phyloP scores from a whole-genome alignment of 2,888 invertebrate genomes.

The Ophioninae sp. region DNA sequence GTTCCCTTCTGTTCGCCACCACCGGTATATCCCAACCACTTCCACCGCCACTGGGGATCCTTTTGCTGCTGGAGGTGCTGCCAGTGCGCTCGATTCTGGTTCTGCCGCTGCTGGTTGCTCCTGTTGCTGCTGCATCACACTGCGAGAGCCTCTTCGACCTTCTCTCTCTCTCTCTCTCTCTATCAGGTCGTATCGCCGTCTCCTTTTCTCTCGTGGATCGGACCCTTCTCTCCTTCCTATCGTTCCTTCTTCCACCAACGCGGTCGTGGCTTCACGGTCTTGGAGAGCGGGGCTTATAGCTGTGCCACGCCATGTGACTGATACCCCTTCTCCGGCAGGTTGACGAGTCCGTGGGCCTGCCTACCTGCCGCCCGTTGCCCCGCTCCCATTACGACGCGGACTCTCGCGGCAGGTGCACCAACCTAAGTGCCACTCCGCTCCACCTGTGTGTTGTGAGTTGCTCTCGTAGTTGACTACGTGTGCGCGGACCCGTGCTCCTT shows the following conservation, averaged over 20 bases:
- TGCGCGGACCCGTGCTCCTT: conserved; percentile 56
- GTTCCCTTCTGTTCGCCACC: conserved; percentile 60
- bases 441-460: conserved; percentile 67
- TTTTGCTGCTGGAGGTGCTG: conserved; percentile 61
- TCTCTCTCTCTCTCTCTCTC: conserved; percentile 53
- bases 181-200: conserved; percentile 30
- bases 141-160: conserved; percentile 43
- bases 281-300: conserved; percentile 61
- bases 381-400: conserved; percentile 81
- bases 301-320: conserved; percentile 80
- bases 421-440: conserved; percentile 78
- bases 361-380: conserved; percentile 81
- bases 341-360: conserved; percentile 79
- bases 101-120: conserved; percentile 50
- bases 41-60: conserved; percentile 63
- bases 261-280: conserved; percentile 47
- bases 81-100: conserved; percentile 59
- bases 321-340: conserved; percentile 78
- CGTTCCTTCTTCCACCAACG: conserved; percentile 43
- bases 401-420: conserved; percentile 81
- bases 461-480: conserved; percentile 53
- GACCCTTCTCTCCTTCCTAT: conserved; percentile 14
- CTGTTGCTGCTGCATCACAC: conserved; percentile 61
- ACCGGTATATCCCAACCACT: conserved; percentile 65
- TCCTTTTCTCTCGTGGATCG: conserved; percentile 18